Evolutionary conservation across 2,113 vertebrate species (phyloP), one percentile per base, ranked within the genome.

Genomic region (Gobius niger): DNA sequence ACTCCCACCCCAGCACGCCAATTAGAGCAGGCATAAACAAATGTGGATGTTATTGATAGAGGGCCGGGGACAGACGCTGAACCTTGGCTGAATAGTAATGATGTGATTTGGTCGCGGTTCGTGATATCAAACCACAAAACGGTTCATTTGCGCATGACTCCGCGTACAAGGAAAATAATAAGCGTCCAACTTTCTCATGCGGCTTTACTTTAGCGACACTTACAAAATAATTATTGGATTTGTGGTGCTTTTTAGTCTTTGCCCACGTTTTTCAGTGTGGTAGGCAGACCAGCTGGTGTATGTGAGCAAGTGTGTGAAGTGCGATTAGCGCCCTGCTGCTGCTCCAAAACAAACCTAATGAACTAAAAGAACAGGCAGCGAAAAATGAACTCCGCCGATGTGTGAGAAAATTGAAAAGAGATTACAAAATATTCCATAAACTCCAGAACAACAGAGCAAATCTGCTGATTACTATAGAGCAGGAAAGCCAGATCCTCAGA

Each of bases 21-120:
- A 81, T 88, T 82, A 88, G 81, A 60, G 34, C 0, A 9, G 12
- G 54, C 42, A 70, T 54, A 76, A 87, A 88, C 76, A 85, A 68
- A 79, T 72, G 51, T 77, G 73, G 60, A 72, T 24, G 71, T 47
- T 82, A 86, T 76, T 83, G 81, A 82, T 76, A 67, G 61, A 52
- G 54, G 53, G 54, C 42, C 40, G 56, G 34, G 67, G 64, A 71
- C 5, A 16, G 57, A 67, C 59, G 42, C 42, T 11, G 56, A 54
- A 54, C 51, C 65, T 65, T 69, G 51, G 42, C 76, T 61, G 80
- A 86, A 82, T 70, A 60, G 67, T 70, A 78, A 83, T 70, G 72
- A 66, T 13, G 42, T 51, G 72, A 85, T 86, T 86, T 82, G 65
- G 64, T 67, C 68, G 53, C 71, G 47, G 41, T 40, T 59, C 56